A percentile compares a stretch with the other conserved stretches of the same genome.
Evolutionary conservation across 2,113 vertebrate genomes (phyloP).

Genomic region (Upupa epops): DNA sequence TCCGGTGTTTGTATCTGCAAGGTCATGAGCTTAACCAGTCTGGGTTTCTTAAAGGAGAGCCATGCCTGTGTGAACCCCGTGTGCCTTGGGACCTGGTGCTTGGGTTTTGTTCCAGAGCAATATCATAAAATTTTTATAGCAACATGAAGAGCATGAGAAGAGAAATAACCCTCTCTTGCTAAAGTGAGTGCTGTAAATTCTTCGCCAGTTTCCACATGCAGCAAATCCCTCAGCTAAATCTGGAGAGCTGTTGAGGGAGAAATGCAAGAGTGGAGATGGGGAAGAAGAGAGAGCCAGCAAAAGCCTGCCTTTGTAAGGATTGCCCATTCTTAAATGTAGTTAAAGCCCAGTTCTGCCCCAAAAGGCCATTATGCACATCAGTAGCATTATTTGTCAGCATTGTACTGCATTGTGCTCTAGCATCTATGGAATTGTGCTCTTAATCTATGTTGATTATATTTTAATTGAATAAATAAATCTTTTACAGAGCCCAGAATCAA

Average conservation of each 20-base stretch:
- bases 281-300: background rate
- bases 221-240: background rate
- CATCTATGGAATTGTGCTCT: background rate
- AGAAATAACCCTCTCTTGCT: background rate
- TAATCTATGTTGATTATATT: slow-evolving; percentile 50
- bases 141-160: background rate
- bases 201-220: background rate
- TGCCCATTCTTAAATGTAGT: background rate
- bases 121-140: slow-evolving; percentile 47
- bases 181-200: background rate
- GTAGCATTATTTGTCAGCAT: background rate
- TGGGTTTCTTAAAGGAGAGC: background rate
- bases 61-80: background rate
- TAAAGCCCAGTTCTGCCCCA: background rate
- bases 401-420: background rate
- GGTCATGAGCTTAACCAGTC: background rate
- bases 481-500: slow-evolving; percentile 26
- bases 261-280: background rate
- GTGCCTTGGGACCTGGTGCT: background rate
- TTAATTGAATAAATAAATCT: slow-evolving; percentile 61
- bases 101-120: slow-evolving; percentile 23
- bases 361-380: background rate
- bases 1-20: background rate
- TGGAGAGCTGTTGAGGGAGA: background rate
- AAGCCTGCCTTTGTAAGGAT: background rate